phyloP scores from a whole-genome alignment of 1,140 invertebrate species.

The Melanaphis sacchari region DNA sequence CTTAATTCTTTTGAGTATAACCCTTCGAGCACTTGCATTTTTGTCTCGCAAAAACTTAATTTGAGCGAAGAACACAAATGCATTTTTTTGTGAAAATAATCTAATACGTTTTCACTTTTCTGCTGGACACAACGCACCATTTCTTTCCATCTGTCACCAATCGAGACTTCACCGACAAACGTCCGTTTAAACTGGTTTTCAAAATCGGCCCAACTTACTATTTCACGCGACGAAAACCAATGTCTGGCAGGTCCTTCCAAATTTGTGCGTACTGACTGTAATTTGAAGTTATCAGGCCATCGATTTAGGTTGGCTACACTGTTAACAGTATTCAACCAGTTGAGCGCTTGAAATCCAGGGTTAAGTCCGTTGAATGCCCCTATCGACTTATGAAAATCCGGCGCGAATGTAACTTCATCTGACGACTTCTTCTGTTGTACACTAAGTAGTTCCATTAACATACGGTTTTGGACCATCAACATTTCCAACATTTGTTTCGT shows the following conservation, averaged over 20 bases:
- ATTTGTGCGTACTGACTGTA: too few species aligned
- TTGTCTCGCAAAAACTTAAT: not conserved
- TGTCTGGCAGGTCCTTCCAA: not conserved
- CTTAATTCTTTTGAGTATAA: not conserved
- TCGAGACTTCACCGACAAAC: not conserved
- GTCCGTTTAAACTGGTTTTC: not conserved
- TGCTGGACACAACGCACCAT: too few species aligned
- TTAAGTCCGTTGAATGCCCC: not conserved
- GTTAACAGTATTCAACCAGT: not conserved
- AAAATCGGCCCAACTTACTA: not conserved
- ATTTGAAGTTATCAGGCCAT: too few species aligned
- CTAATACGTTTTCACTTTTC: too few species aligned
- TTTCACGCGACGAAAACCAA: not conserved
- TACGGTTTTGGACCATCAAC: not conserved
- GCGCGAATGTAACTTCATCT: not conserved
- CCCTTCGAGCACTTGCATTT: not conserved
- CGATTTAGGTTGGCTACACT: not conserved
- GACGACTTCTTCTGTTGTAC: not conserved
- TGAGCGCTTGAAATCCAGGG: not conserved
- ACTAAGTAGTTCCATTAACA: not conserved
- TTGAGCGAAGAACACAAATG: not conserved
- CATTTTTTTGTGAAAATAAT: too few species aligned
- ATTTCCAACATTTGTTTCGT: not conserved
- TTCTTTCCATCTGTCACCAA: not conserved
- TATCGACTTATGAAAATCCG: not conserved